Conservation (phyloP, 2,797 vertebrate genomes). For the Alca torda region DNA sequence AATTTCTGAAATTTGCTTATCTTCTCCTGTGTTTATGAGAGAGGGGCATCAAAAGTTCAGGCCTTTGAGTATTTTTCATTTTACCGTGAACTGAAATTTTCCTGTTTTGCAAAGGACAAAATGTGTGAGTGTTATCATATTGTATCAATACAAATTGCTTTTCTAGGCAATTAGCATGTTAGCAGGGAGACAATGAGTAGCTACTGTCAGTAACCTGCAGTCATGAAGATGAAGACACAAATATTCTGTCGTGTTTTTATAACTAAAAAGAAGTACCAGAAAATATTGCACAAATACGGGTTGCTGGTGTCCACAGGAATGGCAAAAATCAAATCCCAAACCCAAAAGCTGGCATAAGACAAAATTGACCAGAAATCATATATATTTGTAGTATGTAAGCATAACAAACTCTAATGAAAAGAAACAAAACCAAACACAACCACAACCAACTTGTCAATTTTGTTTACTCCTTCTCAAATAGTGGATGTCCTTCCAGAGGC, state of each 20-base stretch:
- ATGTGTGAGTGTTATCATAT: not conserved
- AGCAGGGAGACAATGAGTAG: rapidly evolving
- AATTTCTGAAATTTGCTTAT: not conserved
- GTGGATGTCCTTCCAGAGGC: not conserved
- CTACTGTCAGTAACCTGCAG: not conserved
- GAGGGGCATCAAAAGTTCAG: not conserved
- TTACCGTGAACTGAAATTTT: not conserved
- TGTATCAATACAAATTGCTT: not conserved
- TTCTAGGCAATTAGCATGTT: not conserved
- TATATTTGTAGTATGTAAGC: rapidly evolving
- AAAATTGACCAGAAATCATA: not conserved
- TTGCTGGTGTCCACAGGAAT: not conserved
- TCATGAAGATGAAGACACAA: rapidly evolving
- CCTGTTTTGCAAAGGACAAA: not conserved
- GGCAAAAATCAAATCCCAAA: not conserved
- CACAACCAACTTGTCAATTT: rapidly evolving
- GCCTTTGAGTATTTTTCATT: not conserved
- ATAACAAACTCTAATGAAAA: not conserved
- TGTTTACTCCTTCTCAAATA: not conserved
- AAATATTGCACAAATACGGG: rapidly evolving
- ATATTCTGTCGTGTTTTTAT: not conserved
- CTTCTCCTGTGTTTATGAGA: not conserved
- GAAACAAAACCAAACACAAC: rapidly evolving
- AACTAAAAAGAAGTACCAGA: not conserved
- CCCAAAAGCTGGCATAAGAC: not conserved